Conservation (phyloP, 2,888 invertebrate genomes). For the Lithophane semibrunnea region DNA sequence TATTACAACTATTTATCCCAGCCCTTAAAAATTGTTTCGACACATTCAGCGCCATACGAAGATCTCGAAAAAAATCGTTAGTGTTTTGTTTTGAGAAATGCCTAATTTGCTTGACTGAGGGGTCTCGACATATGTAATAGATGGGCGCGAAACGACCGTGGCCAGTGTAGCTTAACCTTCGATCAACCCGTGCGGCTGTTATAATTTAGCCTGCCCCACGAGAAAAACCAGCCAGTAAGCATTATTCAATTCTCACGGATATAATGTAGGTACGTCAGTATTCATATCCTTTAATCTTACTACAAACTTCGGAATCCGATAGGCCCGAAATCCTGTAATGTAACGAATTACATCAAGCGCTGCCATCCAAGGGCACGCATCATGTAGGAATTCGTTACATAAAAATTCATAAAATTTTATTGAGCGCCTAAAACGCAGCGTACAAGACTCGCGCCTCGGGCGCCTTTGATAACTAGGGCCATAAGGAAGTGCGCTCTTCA, state of each 20-base stretch:
- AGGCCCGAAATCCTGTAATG: too few relatives aligned
- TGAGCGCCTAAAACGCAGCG: too few relatives aligned
- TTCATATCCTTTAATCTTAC: neutral
- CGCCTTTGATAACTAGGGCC: too few relatives aligned
- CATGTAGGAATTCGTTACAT: too few relatives aligned
- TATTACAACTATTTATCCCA: slow-evolving; percentile 56
- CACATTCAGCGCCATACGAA: slow-evolving; percentile 30
- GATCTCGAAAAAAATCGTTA: neutral
- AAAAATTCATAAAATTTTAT: too few relatives aligned
- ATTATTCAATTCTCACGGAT: neutral
- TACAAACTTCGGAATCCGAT: neutral
- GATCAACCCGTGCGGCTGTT: neutral
- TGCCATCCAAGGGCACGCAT: too few relatives aligned
- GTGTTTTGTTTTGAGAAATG: neutral
- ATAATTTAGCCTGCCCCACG: neutral
- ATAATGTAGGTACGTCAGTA: neutral
- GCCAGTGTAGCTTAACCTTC: neutral
- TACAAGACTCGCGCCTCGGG: too few relatives aligned
- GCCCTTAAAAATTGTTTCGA: slow-evolving; percentile 40
- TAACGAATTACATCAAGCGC: too few relatives aligned
- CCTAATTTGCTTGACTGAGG: neutral
- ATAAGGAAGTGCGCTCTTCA: neutral
- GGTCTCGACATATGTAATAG: neutral
- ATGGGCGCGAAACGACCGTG: neutral
- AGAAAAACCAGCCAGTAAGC: neutral